Evolutionary conservation across 1,140 invertebrate genomes (phyloP), one percentile per base, ranked within the genome.

Genomic region (Hyles euphorbiae): DNA sequence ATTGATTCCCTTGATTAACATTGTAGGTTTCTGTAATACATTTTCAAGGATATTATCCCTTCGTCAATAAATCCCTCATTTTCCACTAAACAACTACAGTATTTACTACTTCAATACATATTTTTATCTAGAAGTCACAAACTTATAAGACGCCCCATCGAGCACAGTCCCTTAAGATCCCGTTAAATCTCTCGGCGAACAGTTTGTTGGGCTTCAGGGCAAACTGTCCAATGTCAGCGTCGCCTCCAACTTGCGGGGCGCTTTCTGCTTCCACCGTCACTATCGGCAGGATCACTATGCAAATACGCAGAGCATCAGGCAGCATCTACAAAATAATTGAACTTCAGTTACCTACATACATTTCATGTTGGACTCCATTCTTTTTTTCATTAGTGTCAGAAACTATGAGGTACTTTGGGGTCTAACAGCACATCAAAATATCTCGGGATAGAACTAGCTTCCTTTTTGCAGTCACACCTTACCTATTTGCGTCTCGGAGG

Each of bases 161-260:
- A 3, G 73, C 62, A 34, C 67, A 81, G 32, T 85, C 82, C 8
- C 75, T 70, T 0, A 83, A 63, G 11, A 85, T 52, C 1, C 69
- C 81, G 7, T 60, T 63, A 34, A 82, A 77, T 9, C 82, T 55
- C 46, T 74, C 34, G 0, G 65, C 68, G 49, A 58, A 83, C 2
- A 74, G 58, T 1, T 76, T 54, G 57, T 68, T 76, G 1, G 74
- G 63, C 5, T 58, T 52, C 9, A 77, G 10, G 5, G 58, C 51
- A 43, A 76, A 74, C 3, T 58, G 6, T 4, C 36, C 47, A 9
- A 72, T 9, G 36, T 68, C 67, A 3, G 48, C 58, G 4, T 73
- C 61, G 0, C 49, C 61, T 63, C 53, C 44, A 70, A 40, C n/a
- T 58, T 59, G 12, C 5, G 78, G 80, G 0, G 73, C 79, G 0